Percentiles rank a stretch among this genome's conserved stretches.
Conservation (phyloP, 2,113 vertebrate species). For the Eolophus roseicapilla region DNA sequence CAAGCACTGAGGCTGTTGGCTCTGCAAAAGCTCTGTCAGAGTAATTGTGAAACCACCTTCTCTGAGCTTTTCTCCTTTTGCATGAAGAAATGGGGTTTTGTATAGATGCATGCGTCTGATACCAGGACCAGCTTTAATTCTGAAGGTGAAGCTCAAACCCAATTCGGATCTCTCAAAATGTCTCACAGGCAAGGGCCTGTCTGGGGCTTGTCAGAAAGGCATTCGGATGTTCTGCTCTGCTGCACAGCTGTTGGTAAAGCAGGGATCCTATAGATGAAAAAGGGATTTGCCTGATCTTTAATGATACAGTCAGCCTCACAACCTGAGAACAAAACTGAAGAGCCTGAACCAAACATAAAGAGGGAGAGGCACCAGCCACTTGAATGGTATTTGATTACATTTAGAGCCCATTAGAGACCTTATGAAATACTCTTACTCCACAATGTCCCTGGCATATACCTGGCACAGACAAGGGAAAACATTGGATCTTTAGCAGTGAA, state of each 20-base stretch:
- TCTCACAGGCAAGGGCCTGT: not conserved
- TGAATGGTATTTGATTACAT: not conserved
- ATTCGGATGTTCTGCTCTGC: not conserved
- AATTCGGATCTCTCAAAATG: fast-evolving
- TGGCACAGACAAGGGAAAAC: not conserved
- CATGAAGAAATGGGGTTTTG: not conserved
- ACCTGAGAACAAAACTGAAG: not conserved
- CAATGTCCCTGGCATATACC: not conserved
- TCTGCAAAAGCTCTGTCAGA: not conserved
- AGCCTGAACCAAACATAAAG: not conserved
- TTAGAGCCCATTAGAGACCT: not conserved
- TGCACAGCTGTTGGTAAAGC: not conserved
- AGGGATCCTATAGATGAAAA: not conserved
- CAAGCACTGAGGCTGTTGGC: not conserved
- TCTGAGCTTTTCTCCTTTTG: not conserved
- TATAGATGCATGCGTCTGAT: fast-evolving
- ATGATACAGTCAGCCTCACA: not conserved
- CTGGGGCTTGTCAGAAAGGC: not conserved
- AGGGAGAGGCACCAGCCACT: not conserved
- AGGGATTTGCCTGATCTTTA: not conserved
- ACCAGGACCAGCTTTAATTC: not conserved
- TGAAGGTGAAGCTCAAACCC: not conserved
- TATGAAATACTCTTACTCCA: not conserved
- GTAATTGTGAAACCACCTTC: not conserved
- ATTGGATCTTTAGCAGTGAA: conserved; percentile 8